Conservation (phyloP, 2,888 invertebrate species). For the Hemithea aestivaria region DNA sequence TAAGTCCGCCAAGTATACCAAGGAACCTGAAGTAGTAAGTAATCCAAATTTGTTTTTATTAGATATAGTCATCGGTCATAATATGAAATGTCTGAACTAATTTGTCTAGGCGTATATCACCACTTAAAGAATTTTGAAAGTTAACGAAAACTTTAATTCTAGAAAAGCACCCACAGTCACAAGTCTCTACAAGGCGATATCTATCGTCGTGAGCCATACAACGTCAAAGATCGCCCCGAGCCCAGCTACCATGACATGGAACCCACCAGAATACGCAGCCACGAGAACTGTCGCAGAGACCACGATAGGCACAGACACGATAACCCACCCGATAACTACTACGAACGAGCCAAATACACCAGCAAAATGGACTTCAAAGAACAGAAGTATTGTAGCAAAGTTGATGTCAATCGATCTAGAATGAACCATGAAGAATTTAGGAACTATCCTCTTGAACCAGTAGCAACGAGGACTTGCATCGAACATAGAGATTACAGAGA, state of each 20-base stretch:
- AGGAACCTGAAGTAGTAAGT: constrained; percentile 40
- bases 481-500: constrained; percentile 33
- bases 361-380: constrained; percentile 44
- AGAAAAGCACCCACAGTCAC: constrained; percentile 61
- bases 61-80: no score
- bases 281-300: constrained; percentile 42
- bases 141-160: not conserved
- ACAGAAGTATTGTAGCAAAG: constrained; percentile 42
- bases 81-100: no score
- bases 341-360: constrained; percentile 39
- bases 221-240: constrained; percentile 42
- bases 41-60: no score
- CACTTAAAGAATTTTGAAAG: no score
- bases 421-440: constrained; percentile 34
- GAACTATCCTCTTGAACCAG: constrained; percentile 39
- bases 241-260: constrained; percentile 41
- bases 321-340: constrained; percentile 26
- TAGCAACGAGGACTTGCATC: constrained; percentile 43
- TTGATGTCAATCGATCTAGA: constrained; percentile 41
- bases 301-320: no score
- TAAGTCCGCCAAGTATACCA: constrained; percentile 30
- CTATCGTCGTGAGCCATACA: constrained; percentile 35
- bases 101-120: no score
- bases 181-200: constrained; percentile 68
- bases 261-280: constrained; percentile 47